Evolutionary conservation across 2,888 invertebrate species (phyloP), one percentile per base, ranked within the genome.

Genomic region (Halictus ligatus): DNA sequence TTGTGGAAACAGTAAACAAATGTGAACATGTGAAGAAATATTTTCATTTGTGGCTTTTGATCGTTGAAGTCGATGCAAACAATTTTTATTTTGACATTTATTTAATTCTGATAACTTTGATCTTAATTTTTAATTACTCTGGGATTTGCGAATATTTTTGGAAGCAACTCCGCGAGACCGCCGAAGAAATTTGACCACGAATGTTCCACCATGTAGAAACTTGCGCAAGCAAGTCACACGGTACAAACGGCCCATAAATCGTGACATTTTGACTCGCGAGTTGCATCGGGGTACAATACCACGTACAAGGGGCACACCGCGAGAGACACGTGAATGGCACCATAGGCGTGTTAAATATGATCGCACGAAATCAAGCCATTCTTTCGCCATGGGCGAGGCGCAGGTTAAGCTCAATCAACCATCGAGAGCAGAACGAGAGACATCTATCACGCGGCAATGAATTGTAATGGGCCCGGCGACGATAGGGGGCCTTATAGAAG

Each of bases 361-460:
- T 84, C 78, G 84, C 48, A 80, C 81, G 78, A 78, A 84, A 84
- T 89, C 88, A 78, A 88, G 86, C 79, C 82, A 64, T 77, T 83
- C 84, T 89, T 79, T 76, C 80, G 71, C 76, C 29, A 75, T 75
- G 85, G 83, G 80, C 83, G 86, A 84, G 89, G 86, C 78, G 79
- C 86, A 83, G 91, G 88, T 91, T 87, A 91, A 89, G 91, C 91
- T 93, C 92, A 92, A 93, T 93, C 93, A 91, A 91, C 86, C 92
- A 91, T 92, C 90, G 92, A 89, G 89, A 89, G 90, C 89, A 92
- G 93, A 83, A 94, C 92, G 92, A 94, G 91, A 90, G 92, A 92
- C 93, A 93, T 93, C 92, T 92, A 92, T 94, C 93, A 93, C 90
- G 85, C 79, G 91, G 92, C 92, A 92, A 93, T 93, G 93, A 93